Conservation (phyloP, 2,113 vertebrate species). For the Cephalopterus ornatus region DNA sequence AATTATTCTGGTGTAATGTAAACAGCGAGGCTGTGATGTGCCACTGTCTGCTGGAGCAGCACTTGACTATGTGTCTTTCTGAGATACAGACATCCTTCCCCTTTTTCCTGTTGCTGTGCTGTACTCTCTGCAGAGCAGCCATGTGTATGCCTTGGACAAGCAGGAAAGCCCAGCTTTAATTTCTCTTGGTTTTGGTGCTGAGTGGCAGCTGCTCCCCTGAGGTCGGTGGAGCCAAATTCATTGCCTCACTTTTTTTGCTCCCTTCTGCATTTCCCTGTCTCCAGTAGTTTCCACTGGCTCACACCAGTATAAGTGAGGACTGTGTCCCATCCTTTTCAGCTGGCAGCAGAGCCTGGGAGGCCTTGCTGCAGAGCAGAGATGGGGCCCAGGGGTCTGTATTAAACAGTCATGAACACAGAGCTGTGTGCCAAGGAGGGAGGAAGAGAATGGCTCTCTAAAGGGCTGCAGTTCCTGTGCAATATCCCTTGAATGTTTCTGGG, state of each 20-base stretch:
- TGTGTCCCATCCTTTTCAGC: background rate
- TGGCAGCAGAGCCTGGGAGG: background rate
- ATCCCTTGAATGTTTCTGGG: background rate
- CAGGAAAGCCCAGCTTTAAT: background rate
- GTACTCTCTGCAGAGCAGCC: background rate
- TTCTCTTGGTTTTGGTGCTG: background rate
- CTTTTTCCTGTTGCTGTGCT: background rate
- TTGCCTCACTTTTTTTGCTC: background rate
- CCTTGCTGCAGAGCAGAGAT: background rate
- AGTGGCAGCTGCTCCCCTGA: background rate
- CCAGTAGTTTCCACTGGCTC: background rate
- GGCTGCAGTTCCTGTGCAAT: background rate
- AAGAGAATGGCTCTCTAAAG: background rate
- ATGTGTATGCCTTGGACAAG: background rate
- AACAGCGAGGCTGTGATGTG: slow-evolving; percentile 4
- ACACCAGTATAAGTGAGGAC: background rate
- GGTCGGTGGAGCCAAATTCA: background rate
- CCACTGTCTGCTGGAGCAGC: background rate
- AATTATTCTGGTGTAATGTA: slow-evolving; percentile 34
- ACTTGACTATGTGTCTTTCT: background rate
- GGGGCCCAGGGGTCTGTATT: background rate
- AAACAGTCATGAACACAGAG: background rate
- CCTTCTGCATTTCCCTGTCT: background rate
- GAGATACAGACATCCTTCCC: background rate
- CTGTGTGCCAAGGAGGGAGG: background rate